Conservation (phyloP, 2,113 vertebrate genomes). For the Mesoclemmys tuberculata region DNA sequence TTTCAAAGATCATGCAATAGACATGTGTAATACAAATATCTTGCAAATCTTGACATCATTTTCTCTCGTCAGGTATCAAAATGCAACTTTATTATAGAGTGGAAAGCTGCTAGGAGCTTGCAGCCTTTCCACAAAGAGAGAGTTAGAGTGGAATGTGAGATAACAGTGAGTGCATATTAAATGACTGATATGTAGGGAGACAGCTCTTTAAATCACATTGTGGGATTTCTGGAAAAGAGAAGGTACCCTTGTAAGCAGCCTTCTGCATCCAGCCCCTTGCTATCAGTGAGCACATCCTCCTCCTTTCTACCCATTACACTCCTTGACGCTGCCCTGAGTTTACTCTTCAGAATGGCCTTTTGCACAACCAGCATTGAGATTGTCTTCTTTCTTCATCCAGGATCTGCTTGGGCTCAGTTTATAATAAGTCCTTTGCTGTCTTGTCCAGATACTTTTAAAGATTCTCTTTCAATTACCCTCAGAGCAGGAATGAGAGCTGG, state of each 20-base stretch:
- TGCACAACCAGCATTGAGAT: no score
- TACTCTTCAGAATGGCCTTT: background rate
- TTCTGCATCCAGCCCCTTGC: background rate
- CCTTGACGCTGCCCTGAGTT: background rate
- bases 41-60: no score
- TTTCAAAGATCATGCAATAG: rapidly evolving
- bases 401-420: background rate
- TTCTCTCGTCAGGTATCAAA: background rate
- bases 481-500: background rate
- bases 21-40: rapidly evolving
- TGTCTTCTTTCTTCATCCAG: background rate
- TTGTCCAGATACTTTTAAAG: rapidly evolving
- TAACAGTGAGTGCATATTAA: background rate
- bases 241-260: background rate
- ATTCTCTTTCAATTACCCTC: rapidly evolving
- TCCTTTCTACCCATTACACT: background rate
- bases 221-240: rapidly evolving
- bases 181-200: background rate
- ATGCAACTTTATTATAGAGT: background rate
- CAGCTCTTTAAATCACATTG: background rate
- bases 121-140: background rate
- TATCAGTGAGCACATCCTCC: background rate
- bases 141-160: background rate
- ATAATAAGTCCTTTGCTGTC: background rate
- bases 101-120: background rate